Evolutionary conservation across 2,888 invertebrate genomes (phyloP), one percentile per base, ranked within the genome.

Genomic region (Andrena fulva): DNA sequence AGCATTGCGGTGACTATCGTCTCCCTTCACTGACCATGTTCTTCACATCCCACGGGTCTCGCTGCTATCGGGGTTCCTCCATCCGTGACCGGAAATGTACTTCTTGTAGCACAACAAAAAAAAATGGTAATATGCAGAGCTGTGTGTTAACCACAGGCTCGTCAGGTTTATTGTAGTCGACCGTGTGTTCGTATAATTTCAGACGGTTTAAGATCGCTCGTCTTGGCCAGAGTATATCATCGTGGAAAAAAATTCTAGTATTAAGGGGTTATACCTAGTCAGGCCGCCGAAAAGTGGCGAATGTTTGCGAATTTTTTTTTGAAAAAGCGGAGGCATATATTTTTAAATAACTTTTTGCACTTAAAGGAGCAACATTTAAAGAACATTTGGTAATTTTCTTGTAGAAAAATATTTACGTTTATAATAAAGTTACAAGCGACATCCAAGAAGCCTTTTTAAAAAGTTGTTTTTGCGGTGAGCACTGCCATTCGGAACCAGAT

Each of bases 1-100:
- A 81, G 69, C 24, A 76, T 77, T 84, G 85, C 81, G 84, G 85
- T 85, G 81, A 85, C 83, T 80, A 72, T 77, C 80, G 80, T 81
- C 77, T 77, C 80, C 84, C 80, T 84, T 80, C 77, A 68, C 71
- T 80, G 85, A 33, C 52, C 84, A 69, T 77, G 80, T 81, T 77
- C 80, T 77, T 80, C 77, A 72, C 70, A 74, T 84, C 84, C 84
- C 84, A 84, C 84, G 85, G 77, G 75, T 85, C 80, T 85, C 85
- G 69, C 50, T 60, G 72, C 76, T 75, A 80, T 85, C 74, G 50
- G 63, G 50, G 75, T 80, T 60, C 71, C 81, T 72, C 78, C 77
- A 70, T 81, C 81, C 85, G 81, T 81, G 85, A 85, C 81, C 85
- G 84, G 85, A 85, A 85, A 84, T 69, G 48, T 77, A 64, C 59